Conservation (phyloP, 2,113 vertebrate species). For the Vicugna pacos region DNA sequence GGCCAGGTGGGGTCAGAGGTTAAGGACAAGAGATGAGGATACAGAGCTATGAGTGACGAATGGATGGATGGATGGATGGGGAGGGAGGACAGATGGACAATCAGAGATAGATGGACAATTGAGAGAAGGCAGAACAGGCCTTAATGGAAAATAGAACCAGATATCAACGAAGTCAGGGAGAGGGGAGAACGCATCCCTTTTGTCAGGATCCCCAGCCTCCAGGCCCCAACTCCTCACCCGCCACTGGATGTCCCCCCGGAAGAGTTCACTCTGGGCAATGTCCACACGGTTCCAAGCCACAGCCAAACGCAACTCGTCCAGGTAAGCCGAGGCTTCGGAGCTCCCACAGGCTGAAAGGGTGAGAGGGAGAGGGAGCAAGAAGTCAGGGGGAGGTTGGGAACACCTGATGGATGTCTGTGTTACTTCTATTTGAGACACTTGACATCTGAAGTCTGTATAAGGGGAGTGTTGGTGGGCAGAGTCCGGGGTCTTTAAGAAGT, state of each 20-base stretch:
- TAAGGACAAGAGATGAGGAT: background rate
- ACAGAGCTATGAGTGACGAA: background rate
- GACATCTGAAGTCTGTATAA: background rate
- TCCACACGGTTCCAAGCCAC: constrained; percentile 96
- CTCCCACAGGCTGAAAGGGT: constrained; percentile 83
- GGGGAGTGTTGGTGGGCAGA: background rate
- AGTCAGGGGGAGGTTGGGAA: background rate
- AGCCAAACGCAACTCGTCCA: constrained; percentile 93
- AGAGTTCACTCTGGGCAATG: constrained; percentile 93
- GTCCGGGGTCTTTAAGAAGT: background rate
- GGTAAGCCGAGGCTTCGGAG: constrained; percentile 87
- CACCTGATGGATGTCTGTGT: background rate
- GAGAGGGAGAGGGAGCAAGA: background rate
- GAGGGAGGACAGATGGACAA: background rate
- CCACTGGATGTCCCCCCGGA: constrained; percentile 93
- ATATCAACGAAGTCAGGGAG: background rate
- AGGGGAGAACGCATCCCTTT: no score
- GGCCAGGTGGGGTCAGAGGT: background rate
- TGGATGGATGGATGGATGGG: background rate
- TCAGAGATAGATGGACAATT: background rate
- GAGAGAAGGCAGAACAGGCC: background rate
- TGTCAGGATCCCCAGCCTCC: background rate
- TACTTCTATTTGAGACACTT: background rate
- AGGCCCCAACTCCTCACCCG: constrained; percentile 83
- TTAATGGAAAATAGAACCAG: background rate